Evolutionary conservation across 2,113 vertebrate genomes (phyloP).

Genomic region (Tragulus kanchil): DNA sequence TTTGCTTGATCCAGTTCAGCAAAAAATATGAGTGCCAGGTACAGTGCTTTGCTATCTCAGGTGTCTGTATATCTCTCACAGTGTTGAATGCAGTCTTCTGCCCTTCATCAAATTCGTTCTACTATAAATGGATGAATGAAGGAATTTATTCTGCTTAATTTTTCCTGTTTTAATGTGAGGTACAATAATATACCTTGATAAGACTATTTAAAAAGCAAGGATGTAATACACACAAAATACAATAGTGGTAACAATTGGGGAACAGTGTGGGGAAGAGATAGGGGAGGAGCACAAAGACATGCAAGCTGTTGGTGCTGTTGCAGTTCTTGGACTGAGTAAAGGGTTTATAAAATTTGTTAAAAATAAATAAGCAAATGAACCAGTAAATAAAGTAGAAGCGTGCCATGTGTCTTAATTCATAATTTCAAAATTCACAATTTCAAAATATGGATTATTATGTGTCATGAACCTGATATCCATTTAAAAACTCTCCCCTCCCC

Average conservation of each 20-base stretch:
- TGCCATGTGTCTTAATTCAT: neutral
- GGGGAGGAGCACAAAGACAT: neutral
- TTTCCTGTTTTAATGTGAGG: neutral
- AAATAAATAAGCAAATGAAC: neutral
- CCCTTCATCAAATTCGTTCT: neutral
- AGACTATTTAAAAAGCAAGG: neutral
- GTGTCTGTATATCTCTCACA: neutral
- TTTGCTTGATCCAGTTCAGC: neutral
- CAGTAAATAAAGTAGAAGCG: neutral
- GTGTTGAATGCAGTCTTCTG: neutral
- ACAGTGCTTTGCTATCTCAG: neutral
- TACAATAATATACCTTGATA: neutral
- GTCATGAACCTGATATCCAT: neutral
- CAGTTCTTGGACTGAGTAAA: neutral
- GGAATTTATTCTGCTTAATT: neutral
- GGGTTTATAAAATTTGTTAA: neutral
- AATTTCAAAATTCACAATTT: neutral
- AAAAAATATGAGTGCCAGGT: neutral
- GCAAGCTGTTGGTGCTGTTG: neutral
- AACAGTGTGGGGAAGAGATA: neutral
- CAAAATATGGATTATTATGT: neutral
- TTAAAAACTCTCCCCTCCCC: too few species aligned
- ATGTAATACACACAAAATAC: neutral
- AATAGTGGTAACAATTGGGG: neutral
- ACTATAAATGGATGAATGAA: neutral